phyloP scores from a whole-genome alignment of 2,113 vertebrate species.

The Ctenodactylus gundi region DNA sequence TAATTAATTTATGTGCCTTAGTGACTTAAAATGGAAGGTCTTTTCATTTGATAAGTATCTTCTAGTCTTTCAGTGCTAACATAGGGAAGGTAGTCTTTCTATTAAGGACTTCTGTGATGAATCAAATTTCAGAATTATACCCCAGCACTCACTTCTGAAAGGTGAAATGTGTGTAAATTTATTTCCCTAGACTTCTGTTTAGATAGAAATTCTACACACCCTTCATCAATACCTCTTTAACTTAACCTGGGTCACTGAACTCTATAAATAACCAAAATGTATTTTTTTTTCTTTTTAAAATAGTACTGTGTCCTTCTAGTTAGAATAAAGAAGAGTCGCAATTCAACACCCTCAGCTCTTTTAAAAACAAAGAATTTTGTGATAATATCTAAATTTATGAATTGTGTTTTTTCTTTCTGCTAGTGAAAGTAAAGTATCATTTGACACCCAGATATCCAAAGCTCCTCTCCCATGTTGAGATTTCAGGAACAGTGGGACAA shows the following conservation, averaged over 20 bases:
- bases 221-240: neutral
- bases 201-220: neutral
- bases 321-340: constrained; percentile 78
- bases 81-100: neutral
- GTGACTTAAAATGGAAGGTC: neutral
- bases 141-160: rapidly evolving
- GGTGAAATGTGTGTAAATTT: neutral
- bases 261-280: constrained; percentile 71
- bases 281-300: constrained; percentile 71
- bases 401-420: constrained; percentile 50
- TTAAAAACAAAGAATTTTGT: constrained; percentile 72
- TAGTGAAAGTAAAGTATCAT: constrained; percentile 49
- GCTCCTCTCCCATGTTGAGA: neutral
- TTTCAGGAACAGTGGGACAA: constrained; percentile 48
- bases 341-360: constrained; percentile 69
- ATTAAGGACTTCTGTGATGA: neutral
- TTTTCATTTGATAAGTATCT: neutral
- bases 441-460: constrained; percentile 25
- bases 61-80: neutral
- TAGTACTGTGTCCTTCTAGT: constrained; percentile 47
- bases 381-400: constrained; percentile 69
- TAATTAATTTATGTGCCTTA: neutral
- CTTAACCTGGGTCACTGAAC: constrained; percentile 5
- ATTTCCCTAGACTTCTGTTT: neutral
- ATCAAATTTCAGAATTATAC: neutral